These are phyloP conservation scores for Miniopterus natalensis DNA, from an alignment of 2,113 vertebrate genomes.

Conservation along the genomic window DNA sequence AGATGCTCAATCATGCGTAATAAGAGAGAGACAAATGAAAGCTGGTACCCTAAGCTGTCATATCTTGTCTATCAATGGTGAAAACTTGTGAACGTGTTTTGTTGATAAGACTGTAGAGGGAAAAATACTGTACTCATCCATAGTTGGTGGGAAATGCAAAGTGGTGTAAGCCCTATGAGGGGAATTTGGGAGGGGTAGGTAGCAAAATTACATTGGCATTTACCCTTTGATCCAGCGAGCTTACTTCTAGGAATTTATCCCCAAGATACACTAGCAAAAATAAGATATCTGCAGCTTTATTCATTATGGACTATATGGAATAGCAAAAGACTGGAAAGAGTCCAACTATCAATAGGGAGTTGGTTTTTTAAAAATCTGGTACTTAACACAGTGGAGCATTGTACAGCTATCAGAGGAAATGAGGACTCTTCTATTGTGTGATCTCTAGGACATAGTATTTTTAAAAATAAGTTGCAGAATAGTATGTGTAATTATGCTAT, in stretches of 20 bases:
- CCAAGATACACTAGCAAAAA: not conserved
- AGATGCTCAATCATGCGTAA: not conserved
- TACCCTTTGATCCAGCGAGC: not conserved
- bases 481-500: not conserved
- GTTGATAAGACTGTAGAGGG: not conserved
- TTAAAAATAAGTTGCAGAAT: not conserved
- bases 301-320: not conserved
- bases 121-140: not conserved
- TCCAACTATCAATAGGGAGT: not conserved
- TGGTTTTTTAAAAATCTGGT: not conserved
- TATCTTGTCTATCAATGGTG: not conserved
- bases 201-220: not conserved
- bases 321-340: not conserved
- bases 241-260: conserved; percentile 34
- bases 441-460: not conserved
- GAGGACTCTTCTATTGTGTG: not conserved
- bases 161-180: not conserved
- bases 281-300: not conserved
- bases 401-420: not conserved
- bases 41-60: not conserved
- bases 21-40: not conserved
- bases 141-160: not conserved
- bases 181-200: not conserved
- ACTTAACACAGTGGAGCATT: not conserved
- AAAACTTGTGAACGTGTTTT: not conserved